Conservation (phyloP, 2,888 invertebrate genomes). For the Melanchra persicariae region DNA sequence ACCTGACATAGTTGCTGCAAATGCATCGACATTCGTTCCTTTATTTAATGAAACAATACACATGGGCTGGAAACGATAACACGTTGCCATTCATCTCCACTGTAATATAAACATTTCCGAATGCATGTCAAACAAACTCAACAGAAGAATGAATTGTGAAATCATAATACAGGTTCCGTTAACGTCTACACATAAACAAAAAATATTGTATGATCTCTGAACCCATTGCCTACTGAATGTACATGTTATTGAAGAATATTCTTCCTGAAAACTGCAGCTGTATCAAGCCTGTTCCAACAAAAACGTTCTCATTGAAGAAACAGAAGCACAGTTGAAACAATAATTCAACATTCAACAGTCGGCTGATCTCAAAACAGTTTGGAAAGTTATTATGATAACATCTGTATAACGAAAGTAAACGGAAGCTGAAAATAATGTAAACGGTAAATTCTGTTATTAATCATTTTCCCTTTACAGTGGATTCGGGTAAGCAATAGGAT, state of each 20-base stretch:
- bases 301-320: slow-evolving; percentile 53
- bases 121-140: slow-evolving; percentile 52
- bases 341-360: slow-evolving; percentile 73
- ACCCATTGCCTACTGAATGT: slow-evolving; percentile 48
- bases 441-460: slow-evolving; percentile 49
- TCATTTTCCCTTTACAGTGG: slow-evolving; percentile 25
- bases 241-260: slow-evolving; percentile 53
- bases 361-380: slow-evolving; percentile 78
- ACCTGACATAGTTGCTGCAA: not conserved
- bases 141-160: slow-evolving; percentile 58
- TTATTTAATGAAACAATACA: slow-evolving; percentile 23
- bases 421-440: slow-evolving; percentile 70
- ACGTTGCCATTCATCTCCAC: slow-evolving; percentile 45
- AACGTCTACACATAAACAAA: slow-evolving; percentile 44
- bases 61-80: slow-evolving; percentile 32
- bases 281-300: slow-evolving; percentile 28
- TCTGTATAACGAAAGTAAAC: slow-evolving; percentile 70
- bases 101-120: slow-evolving; percentile 51
- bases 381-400: slow-evolving; percentile 78
- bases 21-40: not conserved
- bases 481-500: not conserved
- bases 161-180: slow-evolving; percentile 57
- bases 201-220: slow-evolving; percentile 51
- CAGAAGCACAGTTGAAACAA: slow-evolving; percentile 69
- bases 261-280: slow-evolving; percentile 48